These are phyloP conservation scores for Gymnocheta viridis DNA, from an alignment of 2,888 invertebrate species.

Conservation along the genomic window DNA sequence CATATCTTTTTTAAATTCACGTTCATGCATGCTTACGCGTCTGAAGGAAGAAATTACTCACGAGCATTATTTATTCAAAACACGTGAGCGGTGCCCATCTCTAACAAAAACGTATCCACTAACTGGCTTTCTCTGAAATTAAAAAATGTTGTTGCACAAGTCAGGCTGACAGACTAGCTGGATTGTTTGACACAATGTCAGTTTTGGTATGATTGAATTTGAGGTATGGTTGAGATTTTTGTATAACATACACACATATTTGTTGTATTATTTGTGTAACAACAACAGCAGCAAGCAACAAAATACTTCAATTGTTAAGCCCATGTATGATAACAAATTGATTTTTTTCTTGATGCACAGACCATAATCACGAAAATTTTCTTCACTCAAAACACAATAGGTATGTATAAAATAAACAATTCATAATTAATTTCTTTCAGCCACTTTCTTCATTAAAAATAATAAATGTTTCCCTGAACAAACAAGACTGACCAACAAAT, in stretches of 20 bases:
- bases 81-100: too few relatives aligned
- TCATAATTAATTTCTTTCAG: not conserved
- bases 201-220: conserved; percentile 34
- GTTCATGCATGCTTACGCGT: too few relatives aligned
- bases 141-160: conserved; percentile 40
- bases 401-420: not conserved
- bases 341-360: conserved; percentile 14
- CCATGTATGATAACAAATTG: conserved; percentile 41
- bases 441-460: too few relatives aligned
- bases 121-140: conserved; percentile 27
- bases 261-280: not conserved
- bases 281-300: conserved; percentile 19
- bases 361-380: not conserved
- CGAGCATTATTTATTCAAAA: too few relatives aligned
- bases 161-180: conserved; percentile 9
- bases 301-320: not conserved
- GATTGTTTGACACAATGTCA: conserved; percentile 1
- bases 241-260: not conserved
- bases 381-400: not conserved
- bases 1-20: too few relatives aligned
- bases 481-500: not conserved
- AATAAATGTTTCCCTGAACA: not conserved
- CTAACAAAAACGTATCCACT: conserved; percentile 7
- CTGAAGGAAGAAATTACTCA: too few relatives aligned
- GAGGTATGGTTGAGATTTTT: conserved; percentile 24